These are phyloP conservation scores for Cryptoprocta ferox DNA, from an alignment of 2,797 vertebrate species.

Conservation along the genomic window DNA sequence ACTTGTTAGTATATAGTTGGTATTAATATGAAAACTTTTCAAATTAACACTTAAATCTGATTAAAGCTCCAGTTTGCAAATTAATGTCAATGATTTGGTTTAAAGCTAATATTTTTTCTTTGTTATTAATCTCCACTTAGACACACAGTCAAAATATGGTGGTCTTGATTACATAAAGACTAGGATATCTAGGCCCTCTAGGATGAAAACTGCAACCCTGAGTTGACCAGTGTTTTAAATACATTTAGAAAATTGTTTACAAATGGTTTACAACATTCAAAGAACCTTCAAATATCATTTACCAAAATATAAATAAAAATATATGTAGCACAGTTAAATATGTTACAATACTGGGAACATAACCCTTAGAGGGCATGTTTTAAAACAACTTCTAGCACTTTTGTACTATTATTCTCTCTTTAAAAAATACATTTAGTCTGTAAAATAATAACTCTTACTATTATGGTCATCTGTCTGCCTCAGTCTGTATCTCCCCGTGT, in stretches of 20 bases:
- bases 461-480: not conserved
- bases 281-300: not conserved
- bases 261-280: not conserved
- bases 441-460: not conserved
- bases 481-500: not conserved
- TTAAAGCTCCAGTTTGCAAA: not conserved
- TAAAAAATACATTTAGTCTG: not conserved
- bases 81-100: not conserved
- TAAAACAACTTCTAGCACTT: not conserved
- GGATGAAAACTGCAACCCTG: not conserved
- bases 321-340: not conserved
- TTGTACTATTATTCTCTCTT: not conserved
- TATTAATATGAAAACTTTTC: not conserved
- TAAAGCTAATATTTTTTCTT: not conserved
- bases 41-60: not conserved
- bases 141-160: not conserved
- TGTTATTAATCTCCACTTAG: not conserved
- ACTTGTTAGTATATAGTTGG: not conserved
- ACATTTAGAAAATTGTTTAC: not conserved
- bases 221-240: not conserved
- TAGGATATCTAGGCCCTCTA: not conserved
- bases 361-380: not conserved
- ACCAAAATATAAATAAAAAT: not conserved
- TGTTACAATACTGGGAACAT: not conserved
- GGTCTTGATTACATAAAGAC: not conserved